Conservation (phyloP, 2,888 invertebrate genomes). For the Pegoplata infirma region DNA sequence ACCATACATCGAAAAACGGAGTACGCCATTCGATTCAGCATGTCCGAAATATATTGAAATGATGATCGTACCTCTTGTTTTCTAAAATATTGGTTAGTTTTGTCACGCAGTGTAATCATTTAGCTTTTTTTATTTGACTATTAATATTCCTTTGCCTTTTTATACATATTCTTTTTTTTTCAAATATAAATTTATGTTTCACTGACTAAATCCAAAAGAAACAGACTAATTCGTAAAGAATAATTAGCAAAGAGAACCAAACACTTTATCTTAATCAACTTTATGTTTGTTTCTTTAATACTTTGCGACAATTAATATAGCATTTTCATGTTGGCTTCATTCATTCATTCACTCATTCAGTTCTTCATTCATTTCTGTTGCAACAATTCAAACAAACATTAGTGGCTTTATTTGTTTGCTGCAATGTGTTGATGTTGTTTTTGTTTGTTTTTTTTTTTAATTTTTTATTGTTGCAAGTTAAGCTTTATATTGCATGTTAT, state of each 20-base stretch:
- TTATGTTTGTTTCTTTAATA: constrained; percentile 33
- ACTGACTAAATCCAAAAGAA: not conserved
- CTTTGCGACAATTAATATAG: constrained; percentile 47
- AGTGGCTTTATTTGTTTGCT: constrained; percentile 15
- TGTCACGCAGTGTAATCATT: too few relatives aligned
- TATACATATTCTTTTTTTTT: not conserved
- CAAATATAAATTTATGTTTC: constrained; percentile 1
- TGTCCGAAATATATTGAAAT: too few relatives aligned
- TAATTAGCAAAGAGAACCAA: constrained; percentile 22
- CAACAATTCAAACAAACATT: constrained; percentile 19
- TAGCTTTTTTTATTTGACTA: not conserved
- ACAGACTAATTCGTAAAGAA: not conserved
- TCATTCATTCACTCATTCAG: not conserved
- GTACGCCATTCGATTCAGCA: too few relatives aligned
- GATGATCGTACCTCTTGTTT: too few relatives aligned
- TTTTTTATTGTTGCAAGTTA: constrained; percentile 20
- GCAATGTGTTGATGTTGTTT: constrained; percentile 10
- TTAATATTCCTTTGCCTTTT: not conserved
- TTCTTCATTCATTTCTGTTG: not conserved
- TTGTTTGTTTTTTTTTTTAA: not conserved
- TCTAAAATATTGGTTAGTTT: too few relatives aligned
- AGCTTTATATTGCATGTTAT: constrained; percentile 42
- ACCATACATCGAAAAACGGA: too few relatives aligned
- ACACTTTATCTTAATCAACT: constrained; percentile 38
- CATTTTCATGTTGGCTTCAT: constrained; percentile 32